Conservation (phyloP, 2,113 vertebrate genomes). For the Brevimyrus niger region DNA sequence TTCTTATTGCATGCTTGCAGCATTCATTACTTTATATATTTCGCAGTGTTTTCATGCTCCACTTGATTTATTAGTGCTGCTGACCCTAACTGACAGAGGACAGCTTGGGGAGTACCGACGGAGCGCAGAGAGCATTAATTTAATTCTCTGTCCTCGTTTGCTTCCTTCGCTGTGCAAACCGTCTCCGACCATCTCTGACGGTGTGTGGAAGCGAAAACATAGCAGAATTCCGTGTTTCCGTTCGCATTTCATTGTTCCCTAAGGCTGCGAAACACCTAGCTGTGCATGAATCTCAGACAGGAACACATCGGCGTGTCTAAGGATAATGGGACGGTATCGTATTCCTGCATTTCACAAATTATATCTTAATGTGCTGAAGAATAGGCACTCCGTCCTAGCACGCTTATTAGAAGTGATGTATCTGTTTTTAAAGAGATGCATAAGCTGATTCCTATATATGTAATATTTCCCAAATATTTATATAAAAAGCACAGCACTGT, state of each 20-base stretch:
- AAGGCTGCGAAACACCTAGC: not conserved
- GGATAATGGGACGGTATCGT: not conserved
- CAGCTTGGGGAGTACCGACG: not conserved
- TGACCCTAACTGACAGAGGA: not conserved
- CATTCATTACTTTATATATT: not conserved
- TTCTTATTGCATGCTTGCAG: not conserved
- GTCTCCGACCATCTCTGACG: not conserved
- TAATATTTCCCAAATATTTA: not conserved
- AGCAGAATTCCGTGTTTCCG: not conserved
- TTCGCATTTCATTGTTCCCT: not conserved
- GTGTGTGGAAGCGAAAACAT: not conserved
- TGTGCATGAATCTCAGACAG: not conserved
- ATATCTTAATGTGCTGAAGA: not conserved
- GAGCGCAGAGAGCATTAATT: not conserved
- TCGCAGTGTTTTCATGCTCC: not conserved
- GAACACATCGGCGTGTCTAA: not conserved
- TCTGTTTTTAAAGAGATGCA: not conserved
- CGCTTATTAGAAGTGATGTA: not conserved
- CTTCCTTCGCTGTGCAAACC: not conserved
- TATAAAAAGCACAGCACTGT: not conserved
- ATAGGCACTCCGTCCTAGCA: not conserved
- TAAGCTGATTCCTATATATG: not conserved
- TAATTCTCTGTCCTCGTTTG: not conserved
- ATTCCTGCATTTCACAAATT: not conserved
- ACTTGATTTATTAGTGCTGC: not conserved